Evolutionary conservation across 2,113 vertebrate genomes (phyloP), one percentile per base, ranked within the genome.

Genomic region (Cairina moschata): DNA sequence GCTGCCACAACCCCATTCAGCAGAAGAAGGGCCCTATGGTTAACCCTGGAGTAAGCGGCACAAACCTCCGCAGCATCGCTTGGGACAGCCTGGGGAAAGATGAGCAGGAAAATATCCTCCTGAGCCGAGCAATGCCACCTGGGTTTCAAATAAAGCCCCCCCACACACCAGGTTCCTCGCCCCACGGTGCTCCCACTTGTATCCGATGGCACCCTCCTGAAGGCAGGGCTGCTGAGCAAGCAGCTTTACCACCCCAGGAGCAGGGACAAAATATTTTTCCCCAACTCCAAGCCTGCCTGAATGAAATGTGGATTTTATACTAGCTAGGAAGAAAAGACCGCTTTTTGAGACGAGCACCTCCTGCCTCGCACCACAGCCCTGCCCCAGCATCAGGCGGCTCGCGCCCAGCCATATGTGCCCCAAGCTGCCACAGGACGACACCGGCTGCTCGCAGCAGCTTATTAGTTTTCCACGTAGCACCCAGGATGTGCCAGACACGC

Each of bases 401-500:
- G 0, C 69, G 9, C 65, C 2, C 55, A 1, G 44, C 92, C 95
- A 68, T 89, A 85, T 40, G 89, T 1, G 54, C 69, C 80, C 86
- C 80, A 3, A 44, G 69, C 79, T 86, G 89, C 78, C 9, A 11
- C 79, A 62, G 91, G 86, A 82, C 81, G 86, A 78, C 81, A 8
- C 84, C 52, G 67, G 82, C 76, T 89, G 92, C 73, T 79, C 7
- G 2, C 86, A 66, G 68, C 92, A 38, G 79, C 94, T 94, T n/a
- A 77, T 91, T 93, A 87, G 63, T 88, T 90, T 82, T 80, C 65
- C 0, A 11, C 23, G 0, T 26, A 67, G 83, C 93, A 40, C 90
- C 94, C 87, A 38, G 59, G 94, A 95, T 32, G 95, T 95, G 94
- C 91, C 93, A 96, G 96, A 97, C 95, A 13, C 91, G 56, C 68